A percentile compares a stretch with the other conserved stretches of the same genome.
Evolutionary conservation across 1,140 invertebrate genomes (phyloP).

Genomic region (Dendrolimus punctatus): DNA sequence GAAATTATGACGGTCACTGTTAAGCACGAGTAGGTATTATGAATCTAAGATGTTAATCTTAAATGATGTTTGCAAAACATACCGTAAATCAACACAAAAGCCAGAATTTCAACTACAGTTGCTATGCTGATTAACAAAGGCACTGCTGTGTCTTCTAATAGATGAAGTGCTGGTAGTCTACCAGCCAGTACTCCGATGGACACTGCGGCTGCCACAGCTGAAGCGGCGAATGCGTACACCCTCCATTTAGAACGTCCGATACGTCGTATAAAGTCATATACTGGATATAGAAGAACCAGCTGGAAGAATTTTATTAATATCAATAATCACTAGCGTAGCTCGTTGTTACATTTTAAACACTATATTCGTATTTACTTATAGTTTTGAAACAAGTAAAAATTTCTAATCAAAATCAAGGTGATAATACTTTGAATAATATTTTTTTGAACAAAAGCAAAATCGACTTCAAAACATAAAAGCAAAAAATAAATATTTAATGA

Average conservation of each 20-base stretch:
- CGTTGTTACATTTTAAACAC: too few species aligned
- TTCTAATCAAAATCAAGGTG: too few species aligned
- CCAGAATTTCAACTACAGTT: constrained; percentile 35
- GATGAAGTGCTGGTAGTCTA: constrained; percentile 21
- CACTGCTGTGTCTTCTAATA: constrained; percentile 33
- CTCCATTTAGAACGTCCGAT: constrained; percentile 37
- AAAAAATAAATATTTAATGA: too few species aligned
- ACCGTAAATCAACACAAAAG: constrained; percentile 57
- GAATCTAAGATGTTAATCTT: too few species aligned
- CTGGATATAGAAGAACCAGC: constrained; percentile 37
- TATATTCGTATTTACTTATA: too few species aligned
- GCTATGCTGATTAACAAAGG: constrained; percentile 35
- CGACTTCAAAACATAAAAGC: too few species aligned
- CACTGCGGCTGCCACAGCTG: constrained; percentile 21
- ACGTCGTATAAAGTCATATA: constrained; percentile 45
- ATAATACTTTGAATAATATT: too few species aligned
- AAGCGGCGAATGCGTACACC: constrained; percentile 23
- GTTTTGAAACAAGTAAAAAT: too few species aligned
- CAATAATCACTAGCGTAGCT: too few species aligned
- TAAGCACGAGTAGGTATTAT: neutral
- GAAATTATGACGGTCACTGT: neutral
- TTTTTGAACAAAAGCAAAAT: too few species aligned
- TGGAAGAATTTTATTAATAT: constrained; percentile 17
- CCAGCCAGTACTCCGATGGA: constrained; percentile 21
- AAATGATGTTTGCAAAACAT: constrained; percentile 1